Evolutionary conservation across 2,113 vertebrate species (phyloP), one percentile per base, ranked within the genome.

Genomic region (Chionomys nivalis): DNA sequence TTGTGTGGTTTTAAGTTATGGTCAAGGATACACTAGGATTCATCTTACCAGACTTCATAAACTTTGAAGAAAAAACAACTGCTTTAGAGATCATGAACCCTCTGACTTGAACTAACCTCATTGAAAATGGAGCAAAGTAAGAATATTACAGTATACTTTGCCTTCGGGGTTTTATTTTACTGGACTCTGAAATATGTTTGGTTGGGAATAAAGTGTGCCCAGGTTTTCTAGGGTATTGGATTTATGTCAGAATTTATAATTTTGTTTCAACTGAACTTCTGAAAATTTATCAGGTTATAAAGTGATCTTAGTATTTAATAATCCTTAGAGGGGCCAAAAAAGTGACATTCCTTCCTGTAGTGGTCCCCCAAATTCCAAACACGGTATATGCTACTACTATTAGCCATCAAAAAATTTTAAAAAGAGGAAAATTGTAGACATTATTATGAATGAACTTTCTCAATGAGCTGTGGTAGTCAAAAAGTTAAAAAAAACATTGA

Each of bases 401-500:
- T 81, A 86, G 16, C 77, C 81, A 31, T 61, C 42, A 39, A 44
- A 91, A 94, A 90, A 87, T 33, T 70, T 7, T 70, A 42, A 66
- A 91, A 87, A 39, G 13, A 52, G 8, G 36, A 28, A 86, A 94
- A 91, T 65, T 86, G 47, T 87, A 83, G 76, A 87, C 49, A 85
- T 39, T 96, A n/a, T 72, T 83, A 63, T 73, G 68, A 82, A 68
- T 73, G 68, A 78, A 82, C 39, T 89, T 9, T 85, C 47, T 2
- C 13, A 92, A 96, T 73, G 94, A 83, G 31, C 21, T 96, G 65
- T 90, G n/a, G 96, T 89, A 79, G 79, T 91, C 70, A 94, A 92
- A 97, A 72, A 96, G 88, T 96, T 55, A 42, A 88, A 97, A 92
- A 90, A 96, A 86, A 87, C 72, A 94, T 73, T 79, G n/a, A 91